Evolutionary conservation across 2,113 vertebrate species (phyloP).

Genomic region (Elaphurus davidianus): DNA sequence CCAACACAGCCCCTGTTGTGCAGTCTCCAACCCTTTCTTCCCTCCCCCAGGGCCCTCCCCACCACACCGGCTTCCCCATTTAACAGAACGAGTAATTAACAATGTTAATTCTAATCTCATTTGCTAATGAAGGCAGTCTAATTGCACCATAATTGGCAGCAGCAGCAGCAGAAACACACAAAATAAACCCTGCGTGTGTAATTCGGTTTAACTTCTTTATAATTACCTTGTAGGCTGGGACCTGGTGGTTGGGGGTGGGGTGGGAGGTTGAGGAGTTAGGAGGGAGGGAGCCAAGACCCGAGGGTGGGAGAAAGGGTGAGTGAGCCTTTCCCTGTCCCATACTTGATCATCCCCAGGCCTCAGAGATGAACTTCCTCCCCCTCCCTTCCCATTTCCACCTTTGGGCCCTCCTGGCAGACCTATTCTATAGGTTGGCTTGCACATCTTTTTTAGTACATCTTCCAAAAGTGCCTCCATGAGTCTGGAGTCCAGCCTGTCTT

Average conservation of each 20-base stretch:
- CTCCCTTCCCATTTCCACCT: not conserved
- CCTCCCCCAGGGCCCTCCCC: conserved; percentile 1
- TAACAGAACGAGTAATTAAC: conserved; percentile 86
- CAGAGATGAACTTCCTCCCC: not conserved
- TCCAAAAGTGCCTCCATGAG: accelerated
- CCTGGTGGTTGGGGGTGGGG: not conserved
- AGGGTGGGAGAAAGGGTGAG: not conserved
- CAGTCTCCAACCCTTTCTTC: not conserved
- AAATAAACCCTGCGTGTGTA: conserved; percentile 83
- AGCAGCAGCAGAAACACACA: conserved; percentile 82
- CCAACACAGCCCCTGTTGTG: not conserved
- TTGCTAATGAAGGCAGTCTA: conserved; percentile 88
- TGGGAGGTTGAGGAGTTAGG: not conserved
- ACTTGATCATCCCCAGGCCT: not conserved
- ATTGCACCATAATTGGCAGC: conserved; percentile 85
- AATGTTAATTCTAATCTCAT: conserved; percentile 88
- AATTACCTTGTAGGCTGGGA: conserved; percentile 77
- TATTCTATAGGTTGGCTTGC: not conserved
- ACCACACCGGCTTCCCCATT: conserved; percentile 70
- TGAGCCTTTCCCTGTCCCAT: not conserved
- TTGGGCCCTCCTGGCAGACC: too few relatives aligned
- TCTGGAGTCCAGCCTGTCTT: not conserved
- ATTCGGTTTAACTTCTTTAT: conserved; percentile 83
- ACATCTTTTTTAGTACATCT: not conserved
- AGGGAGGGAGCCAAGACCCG: not conserved